A percentile compares a stretch with the other conserved stretches of the same genome.
phyloP scores from a whole-genome alignment of 2,888 invertebrate genomes.

The Odontocerum albicorne region DNA sequence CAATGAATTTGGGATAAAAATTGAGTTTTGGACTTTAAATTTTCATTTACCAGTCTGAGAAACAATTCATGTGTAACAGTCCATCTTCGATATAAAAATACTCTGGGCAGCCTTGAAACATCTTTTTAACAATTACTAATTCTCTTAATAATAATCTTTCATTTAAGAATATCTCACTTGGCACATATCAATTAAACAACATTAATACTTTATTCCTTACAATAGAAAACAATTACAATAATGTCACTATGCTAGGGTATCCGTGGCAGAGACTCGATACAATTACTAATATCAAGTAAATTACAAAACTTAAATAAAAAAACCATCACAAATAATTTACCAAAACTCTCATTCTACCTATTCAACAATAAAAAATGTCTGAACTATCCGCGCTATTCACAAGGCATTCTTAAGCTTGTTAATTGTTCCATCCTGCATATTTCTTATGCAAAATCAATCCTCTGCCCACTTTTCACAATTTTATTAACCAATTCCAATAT shows the following conservation, averaged over 20 bases:
- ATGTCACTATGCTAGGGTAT: slow-evolving; percentile 24
- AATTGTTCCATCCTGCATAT: neutral
- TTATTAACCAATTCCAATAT: too few relatives aligned
- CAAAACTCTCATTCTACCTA: slow-evolving; percentile 10
- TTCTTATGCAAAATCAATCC: slow-evolving; percentile 2
- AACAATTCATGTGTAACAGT: too few relatives aligned
- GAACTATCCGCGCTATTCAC: slow-evolving; percentile 22
- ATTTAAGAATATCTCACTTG: slow-evolving; percentile 36
- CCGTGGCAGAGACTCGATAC: slow-evolving; percentile 6
- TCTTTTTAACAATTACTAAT: too few relatives aligned
- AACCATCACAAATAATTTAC: slow-evolving; percentile 21
- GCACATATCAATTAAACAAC: slow-evolving; percentile 35
- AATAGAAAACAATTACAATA: slow-evolving; percentile 35
- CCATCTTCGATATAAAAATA: too few relatives aligned
- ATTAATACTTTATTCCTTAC: slow-evolving; percentile 35
- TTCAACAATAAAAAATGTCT: slow-evolving; percentile 29
- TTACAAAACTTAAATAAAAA: slow-evolving; percentile 26
- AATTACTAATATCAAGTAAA: slow-evolving; percentile 24
- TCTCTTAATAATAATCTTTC: slow-evolving; percentile 36
- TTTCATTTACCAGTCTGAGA: too few relatives aligned
- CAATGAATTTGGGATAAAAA: too few relatives aligned
- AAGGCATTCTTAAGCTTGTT: neutral
- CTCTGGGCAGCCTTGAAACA: too few relatives aligned
- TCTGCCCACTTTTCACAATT: too few relatives aligned
- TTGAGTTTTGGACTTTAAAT: too few relatives aligned